phyloP scores from a whole-genome alignment of 1,140 invertebrate species.

The Melanaphis sacchari region DNA sequence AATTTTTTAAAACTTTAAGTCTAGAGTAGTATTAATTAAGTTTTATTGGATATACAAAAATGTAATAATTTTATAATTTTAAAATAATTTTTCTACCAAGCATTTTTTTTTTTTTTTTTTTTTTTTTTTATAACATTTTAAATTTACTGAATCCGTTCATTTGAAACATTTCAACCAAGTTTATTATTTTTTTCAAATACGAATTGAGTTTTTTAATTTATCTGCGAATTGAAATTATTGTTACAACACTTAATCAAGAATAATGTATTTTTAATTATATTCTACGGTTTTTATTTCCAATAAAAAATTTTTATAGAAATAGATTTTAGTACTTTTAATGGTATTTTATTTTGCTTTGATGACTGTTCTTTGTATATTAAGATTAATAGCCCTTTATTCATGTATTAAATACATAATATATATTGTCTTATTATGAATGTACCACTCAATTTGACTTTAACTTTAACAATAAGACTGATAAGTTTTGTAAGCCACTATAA shows the following conservation, averaged over 20 bases:
- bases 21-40: neutral
- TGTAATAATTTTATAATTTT: neutral
- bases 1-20: neutral
- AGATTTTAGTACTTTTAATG: neutral
- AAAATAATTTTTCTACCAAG: neutral
- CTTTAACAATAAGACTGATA: neutral
- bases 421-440: neutral
- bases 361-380: neutral
- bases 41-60: neutral
- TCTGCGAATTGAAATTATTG: neutral
- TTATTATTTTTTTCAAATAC: neutral
- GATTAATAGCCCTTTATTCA: neutral
- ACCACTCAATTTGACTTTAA: neutral
- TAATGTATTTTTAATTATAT: conserved; percentile 13
- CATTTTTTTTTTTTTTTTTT: neutral
- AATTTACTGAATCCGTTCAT: neutral
- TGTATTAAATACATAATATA: conserved; percentile 8
- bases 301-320: neutral
- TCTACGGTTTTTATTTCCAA: neutral
- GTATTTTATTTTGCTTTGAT: neutral
- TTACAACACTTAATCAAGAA: neutral
- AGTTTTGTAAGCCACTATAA: neutral
- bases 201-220: neutral
- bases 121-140: neutral
- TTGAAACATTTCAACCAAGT: neutral